Conservation (phyloP, 1,140 invertebrate genomes). For the Cataglyphis hispanica region DNA sequence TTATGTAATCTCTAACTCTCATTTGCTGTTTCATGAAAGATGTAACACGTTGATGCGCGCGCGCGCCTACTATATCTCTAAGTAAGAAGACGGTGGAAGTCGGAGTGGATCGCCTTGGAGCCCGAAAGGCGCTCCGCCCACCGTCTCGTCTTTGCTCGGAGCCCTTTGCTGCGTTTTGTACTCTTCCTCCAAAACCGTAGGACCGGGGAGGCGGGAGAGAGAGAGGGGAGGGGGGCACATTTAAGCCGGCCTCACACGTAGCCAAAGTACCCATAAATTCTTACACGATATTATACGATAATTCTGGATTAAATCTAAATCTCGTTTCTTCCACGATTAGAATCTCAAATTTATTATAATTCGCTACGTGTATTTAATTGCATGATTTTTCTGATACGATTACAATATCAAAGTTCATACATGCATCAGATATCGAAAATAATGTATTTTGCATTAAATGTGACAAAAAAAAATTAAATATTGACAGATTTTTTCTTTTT, state of each 20-base stretch:
- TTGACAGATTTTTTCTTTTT: not conserved
- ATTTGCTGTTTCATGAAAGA: conserved; percentile 82
- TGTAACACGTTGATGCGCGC: conserved; percentile 83
- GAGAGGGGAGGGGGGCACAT: conserved; percentile 73
- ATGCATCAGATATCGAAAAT: not conserved
- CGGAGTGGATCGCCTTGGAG: conserved; percentile 86
- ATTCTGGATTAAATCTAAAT: conserved; percentile 1
- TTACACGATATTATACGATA: not conserved
- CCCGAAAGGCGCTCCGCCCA: conserved; percentile 85
- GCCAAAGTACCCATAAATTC: conserved; percentile 6
- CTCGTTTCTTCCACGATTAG: not conserved
- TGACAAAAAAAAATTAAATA: not conserved
- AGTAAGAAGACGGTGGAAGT: conserved; percentile 82
- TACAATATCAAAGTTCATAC: not conserved
- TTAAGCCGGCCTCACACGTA: conserved; percentile 67
- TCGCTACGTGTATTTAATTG: not conserved
- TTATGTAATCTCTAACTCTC: conserved; percentile 71
- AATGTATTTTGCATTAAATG: not conserved
- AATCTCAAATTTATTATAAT: not conserved
- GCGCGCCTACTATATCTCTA: conserved; percentile 82
- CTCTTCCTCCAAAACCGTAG: conserved; percentile 82
- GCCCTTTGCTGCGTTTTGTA: conserved; percentile 81
- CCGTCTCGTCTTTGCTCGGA: conserved; percentile 84
- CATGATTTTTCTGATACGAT: not conserved
- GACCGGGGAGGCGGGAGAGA: not conserved